phyloP scores from a whole-genome alignment of 2,888 invertebrate species.

The Tortrix viridana region DNA sequence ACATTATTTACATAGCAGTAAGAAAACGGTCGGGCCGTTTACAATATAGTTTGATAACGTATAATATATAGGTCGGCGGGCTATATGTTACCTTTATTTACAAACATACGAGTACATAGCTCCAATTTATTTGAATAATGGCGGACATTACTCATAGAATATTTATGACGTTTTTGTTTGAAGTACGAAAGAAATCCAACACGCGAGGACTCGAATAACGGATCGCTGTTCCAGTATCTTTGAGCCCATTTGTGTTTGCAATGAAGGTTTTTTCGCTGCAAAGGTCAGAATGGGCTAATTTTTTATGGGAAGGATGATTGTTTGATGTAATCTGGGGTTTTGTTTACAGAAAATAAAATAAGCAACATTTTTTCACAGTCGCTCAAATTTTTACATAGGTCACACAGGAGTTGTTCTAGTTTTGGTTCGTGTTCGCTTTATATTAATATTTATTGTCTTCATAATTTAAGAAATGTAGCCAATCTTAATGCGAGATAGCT shows the following conservation, averaged over 20 bases:
- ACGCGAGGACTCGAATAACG: conserved; percentile 7
- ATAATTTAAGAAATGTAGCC: no score
- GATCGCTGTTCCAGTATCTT: conserved; percentile 11
- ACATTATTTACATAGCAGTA: no score
- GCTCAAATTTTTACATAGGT: no score
- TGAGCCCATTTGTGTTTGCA: not conserved
- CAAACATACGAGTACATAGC: not conserved
- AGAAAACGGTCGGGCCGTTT: no score
- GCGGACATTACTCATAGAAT: conserved; percentile 8
- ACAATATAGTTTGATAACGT: no score
- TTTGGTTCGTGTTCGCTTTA: no score
- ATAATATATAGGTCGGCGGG: no score
- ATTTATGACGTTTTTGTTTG: conserved; percentile 21
- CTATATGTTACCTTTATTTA: not conserved
- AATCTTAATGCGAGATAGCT: no score
- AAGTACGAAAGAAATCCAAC: not conserved
- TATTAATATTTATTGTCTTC: no score
- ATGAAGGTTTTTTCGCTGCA: conserved; percentile 1
- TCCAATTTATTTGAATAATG: conserved; percentile 19
- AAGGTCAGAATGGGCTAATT: not conserved
- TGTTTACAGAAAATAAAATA: no score
- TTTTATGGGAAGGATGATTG: conserved; percentile 1
- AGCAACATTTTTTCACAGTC: no score
- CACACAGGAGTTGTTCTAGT: no score
- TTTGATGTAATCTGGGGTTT: not conserved